A percentile compares a stretch with the other conserved stretches of the same genome.
Conservation (phyloP, 2,797 vertebrate species). For the Gallinago nigripennis region DNA sequence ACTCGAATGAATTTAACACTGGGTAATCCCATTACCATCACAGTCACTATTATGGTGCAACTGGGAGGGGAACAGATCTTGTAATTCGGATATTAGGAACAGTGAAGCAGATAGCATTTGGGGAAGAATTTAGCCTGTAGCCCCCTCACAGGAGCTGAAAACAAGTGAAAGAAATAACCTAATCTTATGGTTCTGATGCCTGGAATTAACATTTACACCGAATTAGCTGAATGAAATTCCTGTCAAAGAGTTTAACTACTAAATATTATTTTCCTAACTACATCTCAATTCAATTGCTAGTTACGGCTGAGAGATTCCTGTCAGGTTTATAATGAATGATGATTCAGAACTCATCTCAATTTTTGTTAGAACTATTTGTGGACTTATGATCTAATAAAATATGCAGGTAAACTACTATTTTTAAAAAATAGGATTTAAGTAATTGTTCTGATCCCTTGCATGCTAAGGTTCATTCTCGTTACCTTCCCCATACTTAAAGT, state of each 20-base stretch:
- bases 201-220: neutral
- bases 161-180: neutral
- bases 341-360: slow-evolving; percentile 7
- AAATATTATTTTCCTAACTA: neutral
- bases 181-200: neutral
- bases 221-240: neutral
- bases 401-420: neutral
- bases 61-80: neutral
- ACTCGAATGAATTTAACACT: neutral
- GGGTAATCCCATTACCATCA: neutral
- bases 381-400: slow-evolving; percentile 14
- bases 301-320: slow-evolving; percentile 2
- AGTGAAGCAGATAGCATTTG: neutral
- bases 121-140: neutral
- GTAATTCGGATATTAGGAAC: neutral
- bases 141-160: neutral
- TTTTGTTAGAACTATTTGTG: slow-evolving; percentile 1
- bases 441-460: neutral
- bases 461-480: neutral
- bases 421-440: neutral
- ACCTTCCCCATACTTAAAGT: neutral
- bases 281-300: neutral
- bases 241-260: neutral
- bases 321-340: neutral
- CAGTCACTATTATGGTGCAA: neutral